Evolutionary conservation across 1,140 invertebrate species (phyloP), one percentile per base, ranked within the genome.

Genomic region (Euura saliciscinereae): DNA sequence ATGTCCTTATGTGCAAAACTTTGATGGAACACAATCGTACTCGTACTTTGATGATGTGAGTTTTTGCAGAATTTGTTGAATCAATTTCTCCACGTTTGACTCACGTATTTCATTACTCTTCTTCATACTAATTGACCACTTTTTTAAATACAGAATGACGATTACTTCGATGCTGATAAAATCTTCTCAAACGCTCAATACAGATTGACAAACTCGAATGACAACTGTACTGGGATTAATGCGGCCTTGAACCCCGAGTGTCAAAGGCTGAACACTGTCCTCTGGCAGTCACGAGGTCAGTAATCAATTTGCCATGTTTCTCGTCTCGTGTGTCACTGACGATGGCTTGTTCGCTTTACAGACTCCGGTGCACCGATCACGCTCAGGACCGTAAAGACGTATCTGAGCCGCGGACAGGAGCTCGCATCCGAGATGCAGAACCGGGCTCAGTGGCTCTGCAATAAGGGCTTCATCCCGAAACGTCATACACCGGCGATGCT

Each of bases 361-460:
- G 68, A 74, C 71, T 69, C 45, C 68, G 7, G n/a, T 65, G 75
- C n/a, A 8, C 68, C 75, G 3, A 71, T 74, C 66, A 66, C 73
- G 2, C 68, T 73, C 0, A n/a, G 66, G 8, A 71, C 59, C 66
- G 72, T 75, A 28, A 28, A 70, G 59, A 68, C 69, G 3, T 67
- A 75, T 44, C 45, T 78, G 72, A 75, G 71, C 45, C 75, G 73
- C 2, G 77, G 75, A 46, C 73, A 68, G 3, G 74, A 74, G 43
- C 44, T 74, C 10, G 75, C 74, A n/a, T 5, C 10, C 28, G 73
- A 76, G 45, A 76, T 77, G 71, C 71, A 76, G 59, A 71, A 78
- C 42, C 73, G 77, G 13, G 75, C 73, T 0, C 66, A 66, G 3
- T 65, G 73, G 2, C 70, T 73, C 44, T 44, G 42, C 42, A 11